Conservation (phyloP, 92 coral and sea anemone genomes). For the Actinernus sp. region DNA sequence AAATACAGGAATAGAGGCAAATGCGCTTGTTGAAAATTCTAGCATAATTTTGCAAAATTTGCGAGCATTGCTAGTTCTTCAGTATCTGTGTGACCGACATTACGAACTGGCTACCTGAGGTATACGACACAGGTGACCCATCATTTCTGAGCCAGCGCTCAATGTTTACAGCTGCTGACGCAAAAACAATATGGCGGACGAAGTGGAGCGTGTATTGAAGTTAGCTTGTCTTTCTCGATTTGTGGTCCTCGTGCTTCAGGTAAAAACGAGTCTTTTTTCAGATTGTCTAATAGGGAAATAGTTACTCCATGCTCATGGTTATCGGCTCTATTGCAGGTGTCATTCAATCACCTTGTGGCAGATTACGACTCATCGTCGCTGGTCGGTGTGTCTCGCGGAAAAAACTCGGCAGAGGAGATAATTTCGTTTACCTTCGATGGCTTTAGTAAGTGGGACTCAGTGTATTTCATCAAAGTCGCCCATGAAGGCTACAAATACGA, state of each 20-base stretch:
- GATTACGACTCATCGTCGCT: slow-evolving; percentile 86
- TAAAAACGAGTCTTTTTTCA: background rate
- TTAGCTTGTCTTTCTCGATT: slow-evolving; percentile 48
- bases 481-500: slow-evolving; percentile 85
- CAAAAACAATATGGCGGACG: slow-evolving; percentile 77
- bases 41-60: no score
- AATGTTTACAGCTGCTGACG: no score
- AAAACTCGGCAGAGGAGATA: slow-evolving; percentile 22
- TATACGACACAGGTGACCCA: no score
- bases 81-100: no score
- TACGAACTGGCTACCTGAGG: no score
- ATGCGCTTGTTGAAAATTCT: no score
- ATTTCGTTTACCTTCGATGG: slow-evolving; percentile 63
- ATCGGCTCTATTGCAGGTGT: slow-evolving; percentile 46
- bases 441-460: slow-evolving; percentile 90
- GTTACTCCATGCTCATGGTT: background rate
- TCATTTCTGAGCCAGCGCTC: no score
- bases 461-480: slow-evolving; percentile 89
- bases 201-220: slow-evolving; percentile 12
- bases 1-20: no score
- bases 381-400: background rate
- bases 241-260: slow-evolving; percentile 49
- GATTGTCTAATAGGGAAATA: background rate
- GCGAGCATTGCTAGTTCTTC: no score
- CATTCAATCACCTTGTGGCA: slow-evolving; percentile 49